Evolutionary conservation across 2,797 vertebrate genomes (phyloP).

Genomic region (Cygnus olor): DNA sequence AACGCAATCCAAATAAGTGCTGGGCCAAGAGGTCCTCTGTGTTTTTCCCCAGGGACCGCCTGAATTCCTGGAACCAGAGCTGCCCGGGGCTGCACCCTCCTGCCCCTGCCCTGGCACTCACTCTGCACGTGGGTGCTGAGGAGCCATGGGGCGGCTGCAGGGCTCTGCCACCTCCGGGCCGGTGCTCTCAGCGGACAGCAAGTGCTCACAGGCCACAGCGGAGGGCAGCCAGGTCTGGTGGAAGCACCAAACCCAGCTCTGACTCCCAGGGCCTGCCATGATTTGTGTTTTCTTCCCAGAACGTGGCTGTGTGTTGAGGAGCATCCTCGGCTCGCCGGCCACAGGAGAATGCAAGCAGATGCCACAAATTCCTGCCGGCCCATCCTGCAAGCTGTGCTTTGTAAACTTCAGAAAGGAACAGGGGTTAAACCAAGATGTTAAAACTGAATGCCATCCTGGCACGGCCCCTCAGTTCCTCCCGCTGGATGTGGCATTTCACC

Average conservation of each 20-base stretch:
- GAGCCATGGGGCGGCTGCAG: not conserved
- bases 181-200: not conserved
- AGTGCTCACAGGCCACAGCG: rapidly evolving
- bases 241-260: not conserved
- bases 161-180: not conserved
- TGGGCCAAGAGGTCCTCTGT: not conserved
- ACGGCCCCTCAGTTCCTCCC: rapidly evolving
- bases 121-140: not conserved
- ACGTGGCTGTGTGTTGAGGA: rapidly evolving
- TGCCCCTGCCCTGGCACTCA: not conserved
- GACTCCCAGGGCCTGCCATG: rapidly evolving
- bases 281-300: not conserved
- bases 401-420: not conserved
- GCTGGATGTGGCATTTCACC: rapidly evolving
- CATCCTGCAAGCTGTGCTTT: not conserved
- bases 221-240: not conserved
- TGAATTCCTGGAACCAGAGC: not conserved
- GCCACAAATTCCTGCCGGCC: constrained; percentile 20
- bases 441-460: rapidly evolving
- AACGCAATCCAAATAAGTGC: not conserved
- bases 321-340: not conserved
- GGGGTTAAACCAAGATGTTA: not conserved
- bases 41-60: rapidly evolving
- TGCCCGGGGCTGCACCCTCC: not conserved
- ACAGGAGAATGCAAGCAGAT: not conserved